Base-by-base conservation (phyloP, 2,797 vertebrate species). In the Rhinella marina region DNA sequence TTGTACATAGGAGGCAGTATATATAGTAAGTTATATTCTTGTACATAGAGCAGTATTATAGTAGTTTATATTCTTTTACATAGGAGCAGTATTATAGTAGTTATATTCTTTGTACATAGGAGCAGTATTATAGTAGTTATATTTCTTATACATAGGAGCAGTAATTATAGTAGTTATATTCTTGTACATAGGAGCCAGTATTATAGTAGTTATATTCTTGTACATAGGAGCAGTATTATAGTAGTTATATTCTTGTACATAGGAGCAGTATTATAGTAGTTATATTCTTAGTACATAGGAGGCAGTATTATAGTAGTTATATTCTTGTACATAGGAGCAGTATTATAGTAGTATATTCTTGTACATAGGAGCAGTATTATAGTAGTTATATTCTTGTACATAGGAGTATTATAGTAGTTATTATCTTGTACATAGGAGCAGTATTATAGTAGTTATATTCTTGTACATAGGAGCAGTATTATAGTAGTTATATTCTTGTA, bases 181-280 rank as follows among this genome's bases (percentile, higher is more conserved):
- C 61, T 62, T 62, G 21, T 62, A 62, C 61, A 62, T 62, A 62
- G 66, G 66, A 8, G 66, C 25, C 25, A 68, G 66, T 72, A 72
- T 72, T 72, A 72, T 32, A 72, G 68, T 72, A 72, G 68, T 72
- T 72, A 72, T 72, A 32, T 72, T 72, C 68, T 32, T 72, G 68
- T 72, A 72, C 16, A 72, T 72, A 72, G 68, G 68, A 7, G 68
- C 68, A 32, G 68, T 72, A 72, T 68, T 68, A 68, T 68, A 68
- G 66, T 68, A 68, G 64, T 68, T 68, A 68, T 68, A 68, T 68
- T 29, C 66, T 68, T 68, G 66, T 64, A 64, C n/a, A 64, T 64
- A 64, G 62, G 62, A 4, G 66, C 25, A 29, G 66, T 68, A 68
- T 68, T 29, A 68, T 72, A 32, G 68, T 32, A 72, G 68, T 72